These are phyloP conservation scores for Megaleporinus macrocephalus DNA, from an alignment of 2,113 vertebrate species.

Conservation along the genomic window DNA sequence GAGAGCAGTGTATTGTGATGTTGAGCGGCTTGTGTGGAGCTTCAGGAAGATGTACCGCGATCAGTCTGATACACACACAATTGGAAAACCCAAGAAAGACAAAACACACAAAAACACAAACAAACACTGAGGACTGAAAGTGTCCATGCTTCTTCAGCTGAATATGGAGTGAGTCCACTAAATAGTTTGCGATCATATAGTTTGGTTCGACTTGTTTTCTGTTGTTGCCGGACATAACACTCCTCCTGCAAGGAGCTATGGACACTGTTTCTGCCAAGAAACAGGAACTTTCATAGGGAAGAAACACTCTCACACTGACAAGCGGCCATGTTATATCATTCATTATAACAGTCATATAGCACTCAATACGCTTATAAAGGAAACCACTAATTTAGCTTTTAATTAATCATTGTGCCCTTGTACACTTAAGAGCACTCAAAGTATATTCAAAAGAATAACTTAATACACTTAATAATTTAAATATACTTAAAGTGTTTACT, in stretches of 20 bases:
- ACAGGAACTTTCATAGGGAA: constrained; percentile 51
- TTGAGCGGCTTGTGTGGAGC: constrained; percentile 61
- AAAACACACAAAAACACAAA: constrained; percentile 25
- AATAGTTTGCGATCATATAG: not conserved
- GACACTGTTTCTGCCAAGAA: constrained; percentile 46
- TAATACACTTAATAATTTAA: too few species aligned
- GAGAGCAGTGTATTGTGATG: constrained; percentile 45
- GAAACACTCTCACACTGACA: constrained; percentile 58
- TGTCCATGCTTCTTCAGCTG: constrained; percentile 3
- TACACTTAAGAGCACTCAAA: too few species aligned
- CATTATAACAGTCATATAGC: constrained; percentile 38
- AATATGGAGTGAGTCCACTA: not conserved
- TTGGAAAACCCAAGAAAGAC: constrained; percentile 4
- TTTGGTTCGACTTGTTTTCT: too few species aligned
- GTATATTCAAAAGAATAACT: too few species aligned
- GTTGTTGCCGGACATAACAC: not conserved
- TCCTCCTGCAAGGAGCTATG: not conserved
- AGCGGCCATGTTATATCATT: constrained; percentile 72
- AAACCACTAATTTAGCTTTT: too few species aligned
- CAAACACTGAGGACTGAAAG: not conserved
- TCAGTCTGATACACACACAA: constrained; percentile 46
- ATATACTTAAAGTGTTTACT: too few species aligned
- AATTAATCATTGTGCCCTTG: too few species aligned
- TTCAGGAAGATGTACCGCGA: constrained; percentile 24
- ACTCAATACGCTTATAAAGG: not conserved